A percentile compares a stretch with the other conserved stretches of the same genome.
Evolutionary conservation across 2,888 invertebrate species (phyloP).

Genomic region (Dilophus febrilis): DNA sequence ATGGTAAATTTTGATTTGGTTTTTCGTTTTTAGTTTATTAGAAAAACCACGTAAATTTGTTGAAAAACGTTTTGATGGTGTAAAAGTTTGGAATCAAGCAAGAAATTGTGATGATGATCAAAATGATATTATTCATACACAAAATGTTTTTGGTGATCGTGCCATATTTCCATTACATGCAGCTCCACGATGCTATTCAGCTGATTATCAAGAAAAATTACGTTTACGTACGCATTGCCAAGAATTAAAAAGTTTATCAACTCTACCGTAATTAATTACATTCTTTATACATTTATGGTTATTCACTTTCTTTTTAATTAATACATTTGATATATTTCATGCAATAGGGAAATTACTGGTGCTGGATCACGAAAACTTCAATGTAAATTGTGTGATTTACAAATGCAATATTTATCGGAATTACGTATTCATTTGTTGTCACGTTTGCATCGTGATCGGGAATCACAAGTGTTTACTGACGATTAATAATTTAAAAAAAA

Average conservation of each 20-base stretch:
- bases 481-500: too few relatives aligned
- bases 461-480: background rate
- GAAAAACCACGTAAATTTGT: constrained; percentile 28
- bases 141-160: constrained; percentile 23
- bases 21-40: constrained; percentile 23
- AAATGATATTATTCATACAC: constrained; percentile 22
- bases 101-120: constrained; percentile 11
- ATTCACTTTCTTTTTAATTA: background rate
- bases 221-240: constrained; percentile 29
- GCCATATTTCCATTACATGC: constrained; percentile 34
- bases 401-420: constrained; percentile 15
- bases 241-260: constrained; percentile 29
- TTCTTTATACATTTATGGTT: too few relatives aligned
- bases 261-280: constrained; percentile 25
- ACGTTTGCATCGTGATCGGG: constrained; percentile 11
- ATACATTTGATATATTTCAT: background rate
- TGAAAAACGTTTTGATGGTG: constrained; percentile 20
- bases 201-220: constrained; percentile 20
- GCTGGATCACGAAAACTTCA: background rate
- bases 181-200: constrained; percentile 31
- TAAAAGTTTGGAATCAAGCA: constrained; percentile 22
- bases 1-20: too few relatives aligned
- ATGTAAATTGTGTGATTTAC: constrained; percentile 2
- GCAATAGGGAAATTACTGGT: background rate
- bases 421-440: constrained; percentile 21